phyloP scores from a whole-genome alignment of 2,888 invertebrate genomes.

The Belgica antarctica region DNA sequence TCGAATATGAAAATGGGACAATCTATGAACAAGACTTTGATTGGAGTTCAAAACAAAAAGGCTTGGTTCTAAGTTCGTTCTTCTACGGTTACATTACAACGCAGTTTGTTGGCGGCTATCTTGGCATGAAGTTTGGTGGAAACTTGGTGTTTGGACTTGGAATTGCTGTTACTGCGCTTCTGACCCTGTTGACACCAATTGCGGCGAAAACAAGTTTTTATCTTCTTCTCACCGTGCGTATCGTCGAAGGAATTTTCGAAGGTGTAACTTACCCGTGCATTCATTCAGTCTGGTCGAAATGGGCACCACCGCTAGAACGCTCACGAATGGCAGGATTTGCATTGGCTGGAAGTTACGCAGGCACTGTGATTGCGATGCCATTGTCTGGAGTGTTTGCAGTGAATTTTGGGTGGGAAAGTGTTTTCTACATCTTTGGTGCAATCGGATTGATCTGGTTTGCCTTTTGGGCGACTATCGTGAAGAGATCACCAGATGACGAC shows the following conservation, averaged over 20 bases:
- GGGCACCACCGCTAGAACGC: slow-evolving; percentile 72
- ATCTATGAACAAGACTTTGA: slow-evolving; percentile 69
- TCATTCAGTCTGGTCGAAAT: slow-evolving; percentile 49
- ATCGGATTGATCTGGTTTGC: slow-evolving; percentile 71
- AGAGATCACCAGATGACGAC: slow-evolving; percentile 73
- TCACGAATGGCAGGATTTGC: slow-evolving; percentile 77
- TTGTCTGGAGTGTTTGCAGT: slow-evolving; percentile 71
- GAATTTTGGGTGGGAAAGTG: slow-evolving; percentile 73
- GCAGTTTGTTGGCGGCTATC: slow-evolving; percentile 78
- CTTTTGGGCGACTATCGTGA: slow-evolving; percentile 69
- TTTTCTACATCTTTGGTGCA: slow-evolving; percentile 76
- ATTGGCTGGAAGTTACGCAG: slow-evolving; percentile 81
- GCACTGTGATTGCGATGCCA: slow-evolving; percentile 81
- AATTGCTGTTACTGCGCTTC: slow-evolving; percentile 71
- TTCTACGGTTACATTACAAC: slow-evolving; percentile 87
- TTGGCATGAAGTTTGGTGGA: slow-evolving; percentile 61
- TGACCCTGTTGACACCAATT: slow-evolving; percentile 77
- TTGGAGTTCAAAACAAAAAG: slow-evolving; percentile 76
- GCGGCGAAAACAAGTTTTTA: slow-evolving; percentile 57
- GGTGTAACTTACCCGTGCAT: slow-evolving; percentile 49
- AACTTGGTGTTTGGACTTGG: slow-evolving; percentile 76
- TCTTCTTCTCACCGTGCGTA: slow-evolving; percentile 59
- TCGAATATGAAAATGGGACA: slow-evolving; percentile 50
- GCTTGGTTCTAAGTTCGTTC: slow-evolving; percentile 78
- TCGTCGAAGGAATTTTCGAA: slow-evolving; percentile 77